Conservation (phyloP, 1,140 invertebrate genomes). For the Apis mellifera region Amel_HAv3.1 CM009945.2:9428001-9428500, state of each 20-base stretch:
- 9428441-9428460: too few species aligned
- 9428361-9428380: too few species aligned
- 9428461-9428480: background rate
- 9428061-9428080: too few species aligned
- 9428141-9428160: background rate
- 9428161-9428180: slow-evolving; percentile 6
- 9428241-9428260: background rate
- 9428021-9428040: background rate
- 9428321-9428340: background rate
- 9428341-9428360: background rate
- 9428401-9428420: slow-evolving; percentile 10
- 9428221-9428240: slow-evolving; percentile 17
- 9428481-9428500: background rate
- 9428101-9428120: too few species aligned
- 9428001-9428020: too few species aligned
- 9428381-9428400: background rate
- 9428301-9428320: background rate
- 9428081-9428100: too few species aligned
- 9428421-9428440: slow-evolving; percentile 17
- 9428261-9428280: background rate
- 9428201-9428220: slow-evolving; percentile 28
- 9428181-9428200: slow-evolving; percentile 9
- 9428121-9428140: too few species aligned
- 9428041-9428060: background rate
- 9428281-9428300: background rate